Conservation (phyloP, 2,113 vertebrate genomes). For the Hyla sarda region DNA sequence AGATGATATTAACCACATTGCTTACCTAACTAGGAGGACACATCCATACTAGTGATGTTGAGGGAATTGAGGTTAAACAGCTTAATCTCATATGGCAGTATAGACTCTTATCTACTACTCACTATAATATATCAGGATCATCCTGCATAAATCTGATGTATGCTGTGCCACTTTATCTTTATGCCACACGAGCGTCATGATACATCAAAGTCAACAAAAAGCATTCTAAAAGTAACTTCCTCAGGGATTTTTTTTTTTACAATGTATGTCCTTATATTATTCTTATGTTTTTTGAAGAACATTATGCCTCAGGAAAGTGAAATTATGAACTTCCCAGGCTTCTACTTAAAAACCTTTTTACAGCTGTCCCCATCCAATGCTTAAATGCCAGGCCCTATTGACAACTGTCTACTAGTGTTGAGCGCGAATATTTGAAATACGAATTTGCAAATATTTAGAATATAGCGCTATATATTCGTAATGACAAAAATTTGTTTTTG, state of each 20-base stretch:
- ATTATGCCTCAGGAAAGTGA: not conserved
- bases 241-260: too few relatives aligned
- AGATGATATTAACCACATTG: slow-evolving; percentile 64
- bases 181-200: not conserved
- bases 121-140: too few relatives aligned
- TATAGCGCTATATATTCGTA: too few relatives aligned
- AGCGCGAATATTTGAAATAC: too few relatives aligned
- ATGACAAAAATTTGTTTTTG: too few relatives aligned
- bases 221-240: not conserved
- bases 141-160: too few relatives aligned
- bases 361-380: not conserved
- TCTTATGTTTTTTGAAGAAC: too few relatives aligned
- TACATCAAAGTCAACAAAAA: not conserved
- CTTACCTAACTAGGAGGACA: not conserved
- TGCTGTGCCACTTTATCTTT: too few relatives aligned
- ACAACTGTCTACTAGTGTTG: too few relatives aligned
- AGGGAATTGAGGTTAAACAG: slow-evolving; percentile 11
- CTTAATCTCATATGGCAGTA: slow-evolving; percentile 53
- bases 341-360: not conserved
- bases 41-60: not conserved
- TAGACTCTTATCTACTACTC: slow-evolving; percentile 22
- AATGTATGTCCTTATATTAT: too few relatives aligned
- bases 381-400: too few relatives aligned
- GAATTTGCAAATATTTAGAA: too few relatives aligned
- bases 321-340: not conserved